These are phyloP conservation scores for Petrolisthes manimaculis DNA, from an alignment of 2,888 invertebrate species.

Conservation along the genomic window DNA sequence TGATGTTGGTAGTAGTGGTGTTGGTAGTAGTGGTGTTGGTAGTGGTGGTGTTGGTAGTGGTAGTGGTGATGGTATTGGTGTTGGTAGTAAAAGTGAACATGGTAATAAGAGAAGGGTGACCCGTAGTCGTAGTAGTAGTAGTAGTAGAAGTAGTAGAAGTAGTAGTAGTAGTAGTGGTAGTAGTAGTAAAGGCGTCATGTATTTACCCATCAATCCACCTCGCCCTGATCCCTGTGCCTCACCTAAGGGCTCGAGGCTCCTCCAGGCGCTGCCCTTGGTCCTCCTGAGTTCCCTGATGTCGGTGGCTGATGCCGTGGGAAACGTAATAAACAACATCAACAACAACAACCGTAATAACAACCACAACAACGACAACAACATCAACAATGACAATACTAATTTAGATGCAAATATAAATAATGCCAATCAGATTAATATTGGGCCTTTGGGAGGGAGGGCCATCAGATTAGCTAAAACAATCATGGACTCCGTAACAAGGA, in stretches of 20 bases:
- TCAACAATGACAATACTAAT: slow-evolving; percentile 49
- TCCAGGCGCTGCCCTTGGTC: slow-evolving; percentile 45
- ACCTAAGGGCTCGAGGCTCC: slow-evolving; percentile 37
- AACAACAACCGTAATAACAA: slow-evolving; percentile 53
- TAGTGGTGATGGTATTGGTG: not conserved
- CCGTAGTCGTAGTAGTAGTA: not conserved
- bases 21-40: too few species aligned
- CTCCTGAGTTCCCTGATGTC: slow-evolving; percentile 49
- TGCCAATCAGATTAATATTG: slow-evolving; percentile 50
- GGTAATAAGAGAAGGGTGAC: not conserved
- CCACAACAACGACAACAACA: slow-evolving; percentile 51
- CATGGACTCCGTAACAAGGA: slow-evolving; percentile 14
- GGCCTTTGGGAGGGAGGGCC: slow-evolving; percentile 25
- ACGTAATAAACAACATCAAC: slow-evolving; percentile 53
- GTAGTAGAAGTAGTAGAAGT: not conserved
- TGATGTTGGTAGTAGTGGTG: too few species aligned
- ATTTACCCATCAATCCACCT: slow-evolving; percentile 26
- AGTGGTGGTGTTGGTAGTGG: too few species aligned
- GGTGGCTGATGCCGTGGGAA: slow-evolving; percentile 54
- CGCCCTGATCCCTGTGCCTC: slow-evolving; percentile 46
- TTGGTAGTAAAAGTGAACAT: not conserved
- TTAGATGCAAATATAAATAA: slow-evolving; percentile 47
- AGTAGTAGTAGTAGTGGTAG: not conserved
- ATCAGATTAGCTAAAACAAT: slow-evolving; percentile 17
- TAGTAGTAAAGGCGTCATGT: slow-evolving; percentile 31